These are phyloP conservation scores for Pterocles gutturalis DNA, from an alignment of 2,113 vertebrate genomes.

Conservation along the genomic window DNA sequence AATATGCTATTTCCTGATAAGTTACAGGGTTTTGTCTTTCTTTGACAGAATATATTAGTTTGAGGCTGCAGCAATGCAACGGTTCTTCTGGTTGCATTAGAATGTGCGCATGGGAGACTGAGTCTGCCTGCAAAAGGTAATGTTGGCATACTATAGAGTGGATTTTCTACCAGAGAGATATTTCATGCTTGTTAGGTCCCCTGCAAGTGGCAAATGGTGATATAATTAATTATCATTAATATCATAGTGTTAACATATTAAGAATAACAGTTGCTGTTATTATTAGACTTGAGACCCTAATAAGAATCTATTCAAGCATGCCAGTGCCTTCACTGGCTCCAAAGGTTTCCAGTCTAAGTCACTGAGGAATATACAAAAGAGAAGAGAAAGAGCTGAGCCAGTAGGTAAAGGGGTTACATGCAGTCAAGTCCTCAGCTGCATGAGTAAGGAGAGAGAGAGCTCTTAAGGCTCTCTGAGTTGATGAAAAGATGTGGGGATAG, in stretches of 20 bases:
- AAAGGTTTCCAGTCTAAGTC: not conserved
- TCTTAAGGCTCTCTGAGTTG: not conserved
- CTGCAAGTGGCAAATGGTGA: not conserved
- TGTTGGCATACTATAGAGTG: fast-evolving
- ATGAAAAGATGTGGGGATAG: too few relatives aligned
- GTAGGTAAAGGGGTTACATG: fast-evolving
- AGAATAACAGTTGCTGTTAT: not conserved
- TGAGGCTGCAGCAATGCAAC: not conserved
- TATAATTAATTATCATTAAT: not conserved
- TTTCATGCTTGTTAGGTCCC: not conserved
- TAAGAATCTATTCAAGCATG: not conserved
- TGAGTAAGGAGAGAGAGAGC: not conserved
- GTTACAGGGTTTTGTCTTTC: not conserved
- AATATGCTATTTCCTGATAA: not conserved
- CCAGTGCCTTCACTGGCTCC: not conserved
- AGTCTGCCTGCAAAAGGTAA: not conserved
- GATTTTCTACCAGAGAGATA: not conserved
- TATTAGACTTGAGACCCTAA: not conserved
- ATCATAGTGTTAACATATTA: not conserved
- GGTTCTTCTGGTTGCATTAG: not conserved
- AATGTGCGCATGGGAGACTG: not conserved
- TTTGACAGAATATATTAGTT: not conserved
- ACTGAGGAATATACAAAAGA: not conserved
- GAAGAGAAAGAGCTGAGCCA: not conserved
- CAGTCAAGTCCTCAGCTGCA: not conserved